Percentiles rank a stretch among this genome's conserved stretches.
Evolutionary conservation across 2,888 invertebrate genomes (phyloP).

Genomic region (Hypercompe scribonia): DNA sequence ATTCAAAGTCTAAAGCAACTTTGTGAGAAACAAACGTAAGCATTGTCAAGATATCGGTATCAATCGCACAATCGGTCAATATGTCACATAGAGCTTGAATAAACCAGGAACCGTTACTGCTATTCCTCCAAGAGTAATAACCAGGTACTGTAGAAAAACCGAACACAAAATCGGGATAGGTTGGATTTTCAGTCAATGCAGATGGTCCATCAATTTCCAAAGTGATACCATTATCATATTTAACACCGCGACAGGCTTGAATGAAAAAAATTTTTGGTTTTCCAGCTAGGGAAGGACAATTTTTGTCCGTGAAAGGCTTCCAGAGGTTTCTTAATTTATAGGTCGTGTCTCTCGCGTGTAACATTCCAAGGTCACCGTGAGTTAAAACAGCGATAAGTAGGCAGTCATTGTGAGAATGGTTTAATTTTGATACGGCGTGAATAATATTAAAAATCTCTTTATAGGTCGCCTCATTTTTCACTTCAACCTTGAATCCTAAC

Average conservation of each 20-base stretch:
- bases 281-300: constrained; percentile 94
- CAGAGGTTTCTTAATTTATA: constrained; percentile 94
- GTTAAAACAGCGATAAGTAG: constrained; percentile 93
- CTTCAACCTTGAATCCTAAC: constrained; percentile 90
- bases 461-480: constrained; percentile 90
- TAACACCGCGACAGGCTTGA: constrained; percentile 97
- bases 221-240: constrained; percentile 92
- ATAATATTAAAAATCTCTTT: constrained; percentile 89
- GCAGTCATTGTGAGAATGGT: constrained; percentile 94
- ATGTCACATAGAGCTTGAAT: constrained; percentile 96
- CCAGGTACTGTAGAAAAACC: constrained; percentile 99
- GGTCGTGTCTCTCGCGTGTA: constrained; percentile 94
- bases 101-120: constrained; percentile 98
- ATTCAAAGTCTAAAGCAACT: constrained; percentile 96
- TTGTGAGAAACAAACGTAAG: constrained; percentile 94
- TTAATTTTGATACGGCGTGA: constrained; percentile 89
- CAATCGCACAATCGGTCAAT: constrained; percentile 89
- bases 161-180: constrained; percentile 96
- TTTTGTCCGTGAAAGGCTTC: constrained; percentile 92
- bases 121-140: constrained; percentile 97
- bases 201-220: constrained; percentile 51
- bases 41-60: constrained; percentile 93
- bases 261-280: constrained; percentile 92
- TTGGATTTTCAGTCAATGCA: constrained; percentile 93
- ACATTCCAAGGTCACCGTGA: constrained; percentile 95